Base-by-base conservation (phyloP, 2,888 invertebrate species). In the Barypeithes pellucidus region DNA sequence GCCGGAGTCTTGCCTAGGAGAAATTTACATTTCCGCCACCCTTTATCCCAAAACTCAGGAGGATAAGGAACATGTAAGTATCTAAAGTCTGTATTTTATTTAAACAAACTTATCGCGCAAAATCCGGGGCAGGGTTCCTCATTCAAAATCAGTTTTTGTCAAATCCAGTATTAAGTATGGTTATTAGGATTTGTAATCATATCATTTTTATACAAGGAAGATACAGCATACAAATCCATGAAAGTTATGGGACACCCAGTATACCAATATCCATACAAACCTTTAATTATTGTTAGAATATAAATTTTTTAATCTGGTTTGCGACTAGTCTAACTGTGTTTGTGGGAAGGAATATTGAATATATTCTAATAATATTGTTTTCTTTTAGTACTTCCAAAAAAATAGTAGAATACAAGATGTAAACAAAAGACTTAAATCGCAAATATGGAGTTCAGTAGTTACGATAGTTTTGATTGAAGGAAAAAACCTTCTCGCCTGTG, bases 401-500 rank as follows among this genome's bases (percentile, higher is more conserved):
- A 94, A 92, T 82, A 92, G 92, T 76, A 90, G 93, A 83, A 86
- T 94, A 77, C 92, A 92, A 45, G 95, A 96, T 82, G 93, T 94
- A 68, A 95, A 94, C 83, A 92, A 93, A 83, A 89, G 94, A 74
- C 87, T 96, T 66, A 98, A 97, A 86, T 96, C 95, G 29, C 98
- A 98, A 87, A 95, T 97, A 84, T 99, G 98, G 98, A 96, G 95
- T 84, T 96, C 96, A 2, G 96, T 98, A 70, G 97, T 99, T 41
- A 99, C 98, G 73, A 95, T 99, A 79, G 94, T 98, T n/a, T 89
- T 99, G 77, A 95, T 99, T 22, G 98, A 99, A 86, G 98, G 97
- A 11, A 95, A 93, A 87, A 94, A 96, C 84, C 90, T 99, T 71
- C 90, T 94, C 1, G 92, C 94, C 0, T 94, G 95, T 90, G 95